Evolutionary conservation across 2,113 vertebrate genomes (phyloP), one percentile per base, ranked within the genome.

Genomic region (Trogon melanurus): DNA sequence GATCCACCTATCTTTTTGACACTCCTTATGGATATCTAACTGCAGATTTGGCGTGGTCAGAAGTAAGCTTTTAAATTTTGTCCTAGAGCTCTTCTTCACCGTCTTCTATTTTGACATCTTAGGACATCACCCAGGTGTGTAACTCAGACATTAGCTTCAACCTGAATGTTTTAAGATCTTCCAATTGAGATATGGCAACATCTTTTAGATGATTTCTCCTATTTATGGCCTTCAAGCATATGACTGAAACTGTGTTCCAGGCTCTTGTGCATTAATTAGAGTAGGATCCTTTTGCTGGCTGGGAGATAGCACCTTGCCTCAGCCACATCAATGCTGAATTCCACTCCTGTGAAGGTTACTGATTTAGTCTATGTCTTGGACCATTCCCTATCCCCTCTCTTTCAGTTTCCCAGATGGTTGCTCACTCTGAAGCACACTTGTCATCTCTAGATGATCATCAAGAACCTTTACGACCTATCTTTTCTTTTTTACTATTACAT

Each of bases 371-470:
- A 5, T 58, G 17, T 61, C 27, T 81, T 79, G n/a, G 83, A 73
- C 10, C 6, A 26, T 45, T 3, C 1, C 5, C 9, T 62, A 10
- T 13, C 2, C 13, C 1, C 1, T 21, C 6, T 53, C 8, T 85
- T 85, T 76, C 45, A 50, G 8, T 80, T 95, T 76, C 54, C 11
- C 26, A 61, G 10, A 17, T 27, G 16, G 16, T 7, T 86, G 5
- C 9, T 73, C 30, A 19, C 8, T 75, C 19, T 15, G 23, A 89
- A 66, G 36, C 11, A 30, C 6, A 44, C 7, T 69, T 66, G 4
- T 2, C 1, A 3, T 13, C 9, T 58, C 60, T 58, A 41, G 41
- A 41, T 41, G 10, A 3, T 18, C 16, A 30, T 58, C 47, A 75
- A 34, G 44, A 85, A n/a, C 10, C 2, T 32, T 48, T 65, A 54